These are phyloP conservation scores for Benthosema pterotum DNA, from an alignment of 2,797 vertebrate species.

Conservation along the genomic window DNA sequence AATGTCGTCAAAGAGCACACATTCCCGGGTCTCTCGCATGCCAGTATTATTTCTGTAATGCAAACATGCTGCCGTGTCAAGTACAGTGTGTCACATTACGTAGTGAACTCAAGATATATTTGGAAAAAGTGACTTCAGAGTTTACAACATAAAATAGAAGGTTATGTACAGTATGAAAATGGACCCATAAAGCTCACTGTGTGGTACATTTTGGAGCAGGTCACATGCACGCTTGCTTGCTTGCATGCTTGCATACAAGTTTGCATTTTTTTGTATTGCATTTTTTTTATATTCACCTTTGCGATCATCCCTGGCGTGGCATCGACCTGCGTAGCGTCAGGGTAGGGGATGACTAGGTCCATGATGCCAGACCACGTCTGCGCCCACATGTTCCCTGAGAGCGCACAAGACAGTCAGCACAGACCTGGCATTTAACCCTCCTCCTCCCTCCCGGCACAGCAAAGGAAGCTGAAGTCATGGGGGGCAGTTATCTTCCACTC, in stretches of 20 bases:
- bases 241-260: too few relatives aligned
- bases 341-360: constrained; percentile 88
- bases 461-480: constrained; percentile 1
- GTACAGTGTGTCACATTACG: too few relatives aligned
- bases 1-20: neutral
- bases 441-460: neutral
- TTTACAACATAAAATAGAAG: too few relatives aligned
- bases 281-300: constrained; percentile 81
- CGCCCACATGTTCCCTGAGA: constrained; percentile 98
- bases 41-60: too few relatives aligned
- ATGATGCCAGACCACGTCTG: constrained; percentile 97
- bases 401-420: constrained; percentile 29
- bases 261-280: too few relatives aligned
- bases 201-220: too few relatives aligned
- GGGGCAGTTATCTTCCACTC: constrained; percentile 16
- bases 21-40: neutral
- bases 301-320: constrained; percentile 92
- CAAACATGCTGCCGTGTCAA: too few relatives aligned
- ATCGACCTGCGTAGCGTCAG: constrained; percentile 88
- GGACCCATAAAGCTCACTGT: too few relatives aligned
- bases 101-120: too few relatives aligned
- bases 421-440: constrained; percentile 3
- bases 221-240: too few relatives aligned
- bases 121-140: too few relatives aligned
- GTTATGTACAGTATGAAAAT: too few relatives aligned